These are phyloP conservation scores for Myotis planiceps DNA, from an alignment of 2,797 vertebrate species.

Conservation along the genomic window DNA sequence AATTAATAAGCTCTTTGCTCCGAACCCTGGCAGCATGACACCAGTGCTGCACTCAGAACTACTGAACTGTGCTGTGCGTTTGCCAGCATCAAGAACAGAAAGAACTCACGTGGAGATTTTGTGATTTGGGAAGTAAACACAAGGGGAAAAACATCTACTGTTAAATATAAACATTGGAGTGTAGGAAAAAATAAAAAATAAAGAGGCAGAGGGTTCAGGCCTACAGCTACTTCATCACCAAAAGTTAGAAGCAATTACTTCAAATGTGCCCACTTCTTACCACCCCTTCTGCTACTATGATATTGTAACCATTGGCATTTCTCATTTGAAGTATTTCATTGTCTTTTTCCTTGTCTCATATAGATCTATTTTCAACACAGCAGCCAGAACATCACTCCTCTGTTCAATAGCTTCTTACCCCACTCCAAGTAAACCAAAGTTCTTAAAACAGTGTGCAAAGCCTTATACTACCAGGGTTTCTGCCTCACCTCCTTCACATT, in stretches of 20 bases:
- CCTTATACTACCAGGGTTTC: fast-evolving
- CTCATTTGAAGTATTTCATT: neutral
- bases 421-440: neutral
- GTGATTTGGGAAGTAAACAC: neutral
- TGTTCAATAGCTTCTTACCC: neutral
- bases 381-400: neutral
- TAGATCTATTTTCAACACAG: neutral
- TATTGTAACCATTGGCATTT: neutral
- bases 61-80: fast-evolving
- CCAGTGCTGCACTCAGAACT: neutral
- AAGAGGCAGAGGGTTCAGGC: neutral
- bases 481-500: neutral
- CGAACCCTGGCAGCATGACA: neutral
- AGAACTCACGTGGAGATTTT: neutral
- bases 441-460: neutral
- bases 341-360: neutral
- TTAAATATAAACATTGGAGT: neutral
- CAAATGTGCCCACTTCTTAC: neutral
- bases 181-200: neutral
- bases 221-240: neutral
- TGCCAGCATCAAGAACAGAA: neutral
- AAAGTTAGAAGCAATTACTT: neutral
- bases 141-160: no score
- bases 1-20: neutral
- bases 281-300: neutral